These are phyloP conservation scores for Zeus faber DNA, from an alignment of 2,113 vertebrate genomes.

Conservation along the genomic window DNA sequence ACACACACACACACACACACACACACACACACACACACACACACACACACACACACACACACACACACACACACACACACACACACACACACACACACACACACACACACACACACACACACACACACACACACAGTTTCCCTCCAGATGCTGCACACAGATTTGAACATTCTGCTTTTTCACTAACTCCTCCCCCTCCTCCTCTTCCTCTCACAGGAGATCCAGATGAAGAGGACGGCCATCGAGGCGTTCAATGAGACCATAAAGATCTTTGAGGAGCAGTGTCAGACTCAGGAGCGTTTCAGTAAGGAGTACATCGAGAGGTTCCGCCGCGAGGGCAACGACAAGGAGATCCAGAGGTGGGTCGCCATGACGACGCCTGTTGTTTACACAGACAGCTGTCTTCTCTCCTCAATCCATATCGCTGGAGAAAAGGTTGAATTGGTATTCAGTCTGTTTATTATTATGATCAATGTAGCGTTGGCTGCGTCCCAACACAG, in stretches of 20 bases:
- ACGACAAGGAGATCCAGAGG: constrained; percentile 99
- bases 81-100: not conserved
- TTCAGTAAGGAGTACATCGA: constrained; percentile 99
- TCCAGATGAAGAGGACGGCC: constrained; percentile 99
- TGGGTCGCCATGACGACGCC: no score
- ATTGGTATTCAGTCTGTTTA: no score
- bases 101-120: constrained; percentile 85
- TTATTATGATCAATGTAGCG: no score
- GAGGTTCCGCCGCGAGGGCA: constrained; percentile 95
- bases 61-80: not conserved
- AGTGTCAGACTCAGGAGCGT: constrained; percentile 97
- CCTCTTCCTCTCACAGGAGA: constrained; percentile 75
- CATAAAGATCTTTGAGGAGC: constrained; percentile 99
- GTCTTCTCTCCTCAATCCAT: not conserved
- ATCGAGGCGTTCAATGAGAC: constrained; percentile 99
- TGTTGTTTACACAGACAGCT: not conserved
- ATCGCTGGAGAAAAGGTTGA: no score
- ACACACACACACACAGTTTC: no score
- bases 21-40: constrained; percentile 77
- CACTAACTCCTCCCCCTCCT: no score
- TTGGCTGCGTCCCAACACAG: no score
- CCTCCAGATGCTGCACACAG: not conserved
- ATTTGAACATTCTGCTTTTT: no score
- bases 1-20: no score
- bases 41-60: constrained; percentile 48